A percentile compares a stretch with the other conserved stretches of the same genome.
Evolutionary conservation across 2,888 invertebrate species (phyloP).

Genomic region (Polyommatus icarus): DNA sequence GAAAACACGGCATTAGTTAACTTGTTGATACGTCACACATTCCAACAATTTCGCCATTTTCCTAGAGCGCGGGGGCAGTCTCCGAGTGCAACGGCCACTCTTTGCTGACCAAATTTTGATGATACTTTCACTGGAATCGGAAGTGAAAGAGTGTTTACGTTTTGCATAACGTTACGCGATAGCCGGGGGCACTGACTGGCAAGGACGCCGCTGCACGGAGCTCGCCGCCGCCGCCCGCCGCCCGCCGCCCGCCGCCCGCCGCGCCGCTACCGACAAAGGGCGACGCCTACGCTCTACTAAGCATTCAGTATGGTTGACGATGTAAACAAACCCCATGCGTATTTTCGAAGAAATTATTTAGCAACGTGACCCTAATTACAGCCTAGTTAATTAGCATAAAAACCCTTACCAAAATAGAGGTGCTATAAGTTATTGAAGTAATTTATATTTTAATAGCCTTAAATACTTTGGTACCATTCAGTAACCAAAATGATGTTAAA

Average conservation of each 20-base stretch:
- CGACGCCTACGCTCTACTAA: conserved; percentile 20
- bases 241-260: conserved; percentile 10
- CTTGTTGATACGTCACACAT: not conserved
- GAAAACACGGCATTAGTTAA: not conserved
- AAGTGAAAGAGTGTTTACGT: conserved; percentile 34
- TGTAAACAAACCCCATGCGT: conserved; percentile 9
- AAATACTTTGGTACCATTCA: too few species aligned
- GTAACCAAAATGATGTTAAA: too few species aligned
- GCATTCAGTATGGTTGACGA: not conserved
- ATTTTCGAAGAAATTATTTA: not conserved
- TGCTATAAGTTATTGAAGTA: not conserved
- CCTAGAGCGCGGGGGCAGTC: not conserved
- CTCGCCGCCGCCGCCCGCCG: not conserved
- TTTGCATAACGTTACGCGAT: conserved; percentile 34
- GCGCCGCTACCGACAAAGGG: conserved; percentile 18
- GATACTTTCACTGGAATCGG: conserved; percentile 34
- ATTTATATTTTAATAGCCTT: too few species aligned
- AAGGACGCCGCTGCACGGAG: conserved; percentile 39
- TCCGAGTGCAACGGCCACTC: not conserved
- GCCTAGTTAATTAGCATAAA: not conserved
- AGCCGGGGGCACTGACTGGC: conserved; percentile 41
- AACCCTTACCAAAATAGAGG: not conserved
- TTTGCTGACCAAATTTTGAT: not conserved
- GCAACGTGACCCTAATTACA: not conserved
- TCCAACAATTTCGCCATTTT: not conserved